Percentiles rank a stretch among this genome's conserved stretches.
These are phyloP conservation scores for Mechanitis mazaeus DNA, from an alignment of 2,888 invertebrate genomes.

Conservation along the genomic window DNA sequence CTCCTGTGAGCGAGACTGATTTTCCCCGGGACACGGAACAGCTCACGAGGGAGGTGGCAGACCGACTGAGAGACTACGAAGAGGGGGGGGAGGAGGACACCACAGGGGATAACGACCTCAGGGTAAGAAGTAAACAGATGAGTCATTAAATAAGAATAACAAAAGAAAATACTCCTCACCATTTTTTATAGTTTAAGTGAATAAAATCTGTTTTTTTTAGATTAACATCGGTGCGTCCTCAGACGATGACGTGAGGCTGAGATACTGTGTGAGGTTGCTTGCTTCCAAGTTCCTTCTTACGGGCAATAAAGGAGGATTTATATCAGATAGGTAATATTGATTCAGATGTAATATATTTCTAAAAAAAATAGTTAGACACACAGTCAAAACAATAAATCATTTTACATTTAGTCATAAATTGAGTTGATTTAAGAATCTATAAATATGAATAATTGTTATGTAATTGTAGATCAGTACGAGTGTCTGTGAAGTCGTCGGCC, in stretches of 20 bases:
- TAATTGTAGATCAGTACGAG: constrained; percentile 78
- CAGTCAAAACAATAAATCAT: no score
- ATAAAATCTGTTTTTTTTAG: constrained; percentile 54
- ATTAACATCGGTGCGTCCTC: constrained; percentile 80
- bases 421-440: background rate
- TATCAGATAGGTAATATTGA: constrained; percentile 78
- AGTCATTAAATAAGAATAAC: no score
- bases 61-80: constrained; percentile 56
- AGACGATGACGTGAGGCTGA: constrained; percentile 80
- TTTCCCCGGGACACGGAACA: constrained; percentile 49
- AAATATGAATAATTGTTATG: constrained; percentile 11
- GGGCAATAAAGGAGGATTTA: constrained; percentile 78
- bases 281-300: constrained; percentile 84
- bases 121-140: constrained; percentile 36
- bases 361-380: no score
- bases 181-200: background rate
- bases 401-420: no score
- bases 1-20: constrained; percentile 56
- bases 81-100: constrained; percentile 44
- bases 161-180: background rate
- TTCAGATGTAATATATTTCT: no score
- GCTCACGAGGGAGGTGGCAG: constrained; percentile 50
- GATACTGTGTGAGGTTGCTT: constrained; percentile 84
- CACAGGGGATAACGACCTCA: constrained; percentile 39
- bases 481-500: constrained; percentile 93